These are phyloP conservation scores for Nestor notabilis DNA, from an alignment of 2,113 vertebrate species.

Conservation along the genomic window DNA sequence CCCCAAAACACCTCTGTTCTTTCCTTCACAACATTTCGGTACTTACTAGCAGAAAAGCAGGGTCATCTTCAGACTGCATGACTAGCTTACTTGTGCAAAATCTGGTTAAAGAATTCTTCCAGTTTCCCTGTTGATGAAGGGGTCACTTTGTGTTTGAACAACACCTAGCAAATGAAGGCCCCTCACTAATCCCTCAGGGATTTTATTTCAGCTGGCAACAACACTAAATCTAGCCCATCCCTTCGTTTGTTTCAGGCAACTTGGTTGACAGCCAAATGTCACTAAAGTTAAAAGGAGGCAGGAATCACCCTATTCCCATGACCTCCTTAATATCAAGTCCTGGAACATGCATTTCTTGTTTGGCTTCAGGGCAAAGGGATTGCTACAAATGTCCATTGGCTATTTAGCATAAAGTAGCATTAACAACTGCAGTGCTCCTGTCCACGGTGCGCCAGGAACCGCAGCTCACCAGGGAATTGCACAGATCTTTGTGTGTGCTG, in stretches of 20 bases:
- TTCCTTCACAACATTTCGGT: not conserved
- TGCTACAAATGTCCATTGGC: not conserved
- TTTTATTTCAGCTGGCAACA: not conserved
- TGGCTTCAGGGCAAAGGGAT: not conserved
- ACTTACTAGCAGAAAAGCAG: not conserved
- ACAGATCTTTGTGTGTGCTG: not conserved
- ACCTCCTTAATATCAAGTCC: not conserved
- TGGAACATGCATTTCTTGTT: not conserved
- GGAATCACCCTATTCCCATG: not conserved
- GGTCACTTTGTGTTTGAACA: not conserved
- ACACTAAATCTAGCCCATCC: not conserved
- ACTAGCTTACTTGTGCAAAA: not conserved
- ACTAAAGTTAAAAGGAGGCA: not conserved
- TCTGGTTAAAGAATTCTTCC: not conserved
- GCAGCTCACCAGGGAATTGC: not conserved
- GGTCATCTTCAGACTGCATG: not conserved
- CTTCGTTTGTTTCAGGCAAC: not conserved
- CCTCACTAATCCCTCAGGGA: fast-evolving
- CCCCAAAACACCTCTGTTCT: not conserved
- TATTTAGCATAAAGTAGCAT: not conserved
- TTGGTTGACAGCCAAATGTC: not conserved
- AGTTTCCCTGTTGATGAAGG: fast-evolving
- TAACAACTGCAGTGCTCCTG: not conserved
- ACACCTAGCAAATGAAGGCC: not conserved
- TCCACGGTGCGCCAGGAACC: fast-evolving